Evolutionary conservation across 2,797 vertebrate species (phyloP).

Genomic region (Coluber constrictor): DNA sequence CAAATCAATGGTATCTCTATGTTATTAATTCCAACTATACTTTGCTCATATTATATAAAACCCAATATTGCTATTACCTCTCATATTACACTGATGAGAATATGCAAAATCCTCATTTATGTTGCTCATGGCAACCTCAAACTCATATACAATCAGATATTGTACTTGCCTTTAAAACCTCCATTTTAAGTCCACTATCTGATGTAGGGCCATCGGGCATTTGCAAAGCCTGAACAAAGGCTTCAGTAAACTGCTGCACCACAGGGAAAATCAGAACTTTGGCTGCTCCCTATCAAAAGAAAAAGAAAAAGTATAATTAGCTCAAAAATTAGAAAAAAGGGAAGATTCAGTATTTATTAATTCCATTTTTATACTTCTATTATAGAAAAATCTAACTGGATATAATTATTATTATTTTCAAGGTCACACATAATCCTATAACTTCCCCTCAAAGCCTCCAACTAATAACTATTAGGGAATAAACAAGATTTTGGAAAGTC

Average conservation of each 20-base stretch:
- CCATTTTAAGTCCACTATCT: conserved; percentile 97
- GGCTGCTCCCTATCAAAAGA: conserved; percentile 83
- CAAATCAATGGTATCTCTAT: neutral
- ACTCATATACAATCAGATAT: neutral
- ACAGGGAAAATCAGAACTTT: conserved; percentile 94
- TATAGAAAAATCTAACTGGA: neutral
- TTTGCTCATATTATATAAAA: neutral
- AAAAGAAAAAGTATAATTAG: neutral
- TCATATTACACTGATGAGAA: neutral
- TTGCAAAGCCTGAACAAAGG: conserved; percentile 94
- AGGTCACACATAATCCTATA: neutral
- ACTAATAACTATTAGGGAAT: neutral
- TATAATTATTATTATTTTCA: neutral
- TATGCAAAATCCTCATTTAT: neutral
- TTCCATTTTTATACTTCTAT: neutral
- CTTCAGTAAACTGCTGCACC: conserved; percentile 97
- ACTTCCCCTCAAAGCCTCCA: neutral
- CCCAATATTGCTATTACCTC: neutral
- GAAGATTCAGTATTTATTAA: neutral
- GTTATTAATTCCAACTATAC: neutral
- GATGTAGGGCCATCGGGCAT: conserved; percentile 93
- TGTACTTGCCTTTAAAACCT: conserved; percentile 88
- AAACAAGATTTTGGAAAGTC: neutral
- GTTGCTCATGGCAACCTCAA: neutral
- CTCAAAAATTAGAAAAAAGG: neutral